phyloP scores from a whole-genome alignment of 2,888 invertebrate species.

The Calameuta idolon region DNA sequence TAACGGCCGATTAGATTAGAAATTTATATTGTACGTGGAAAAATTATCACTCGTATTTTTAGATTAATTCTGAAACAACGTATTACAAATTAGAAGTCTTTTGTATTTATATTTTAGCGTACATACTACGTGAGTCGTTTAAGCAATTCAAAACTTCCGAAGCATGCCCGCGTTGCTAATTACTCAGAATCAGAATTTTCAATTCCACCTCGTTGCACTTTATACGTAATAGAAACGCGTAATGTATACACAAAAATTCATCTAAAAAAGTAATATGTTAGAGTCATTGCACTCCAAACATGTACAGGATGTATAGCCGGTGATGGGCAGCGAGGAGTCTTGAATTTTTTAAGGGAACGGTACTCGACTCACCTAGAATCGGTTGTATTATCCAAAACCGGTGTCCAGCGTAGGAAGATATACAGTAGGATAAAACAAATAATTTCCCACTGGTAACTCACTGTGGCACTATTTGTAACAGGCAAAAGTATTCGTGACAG shows the following conservation, averaged over 20 bases:
- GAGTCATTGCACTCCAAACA: neutral
- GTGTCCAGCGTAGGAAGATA: conserved; percentile 33
- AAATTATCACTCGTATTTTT: too few relatives aligned
- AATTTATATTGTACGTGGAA: too few relatives aligned
- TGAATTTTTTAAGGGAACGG: neutral
- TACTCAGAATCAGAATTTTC: neutral
- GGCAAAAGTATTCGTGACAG: conserved; percentile 4
- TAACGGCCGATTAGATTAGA: too few relatives aligned
- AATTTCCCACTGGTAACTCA: conserved; percentile 46
- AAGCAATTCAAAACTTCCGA: neutral
- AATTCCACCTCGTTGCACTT: neutral
- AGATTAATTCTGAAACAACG: too few relatives aligned
- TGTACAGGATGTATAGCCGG: neutral
- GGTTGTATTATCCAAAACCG: conserved; percentile 32
- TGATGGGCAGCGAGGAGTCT: neutral
- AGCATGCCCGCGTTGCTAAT: neutral
- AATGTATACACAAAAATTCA: neutral
- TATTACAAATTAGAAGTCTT: too few relatives aligned
- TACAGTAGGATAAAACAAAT: conserved; percentile 39
- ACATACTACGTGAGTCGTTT: too few relatives aligned
- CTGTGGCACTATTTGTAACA: conserved; percentile 40
- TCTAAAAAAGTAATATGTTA: neutral
- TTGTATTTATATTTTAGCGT: too few relatives aligned
- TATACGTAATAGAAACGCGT: neutral
- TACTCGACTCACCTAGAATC: conserved; percentile 34